A percentile compares a stretch with the other conserved stretches of the same genome.
Evolutionary conservation across 2,888 invertebrate species (phyloP).

Genomic region (Podabrus alpinus): DNA sequence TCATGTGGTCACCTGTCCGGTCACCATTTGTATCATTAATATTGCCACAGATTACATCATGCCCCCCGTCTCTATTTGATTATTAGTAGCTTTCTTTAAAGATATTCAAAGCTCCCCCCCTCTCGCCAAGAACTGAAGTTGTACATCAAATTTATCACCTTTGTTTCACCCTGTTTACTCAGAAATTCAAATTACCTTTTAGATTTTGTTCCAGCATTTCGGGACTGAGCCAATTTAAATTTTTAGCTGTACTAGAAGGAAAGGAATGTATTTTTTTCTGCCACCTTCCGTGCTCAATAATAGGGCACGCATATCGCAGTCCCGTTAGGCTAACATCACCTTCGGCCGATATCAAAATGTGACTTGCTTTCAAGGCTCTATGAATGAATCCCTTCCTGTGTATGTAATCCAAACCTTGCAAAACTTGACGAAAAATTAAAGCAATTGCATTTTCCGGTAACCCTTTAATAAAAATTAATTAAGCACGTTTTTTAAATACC

Average conservation of each 20-base stretch:
- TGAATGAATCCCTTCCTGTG: conserved; percentile 85
- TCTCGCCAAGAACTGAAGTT: too few relatives aligned
- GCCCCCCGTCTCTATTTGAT: too few relatives aligned
- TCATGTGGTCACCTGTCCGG: too few relatives aligned
- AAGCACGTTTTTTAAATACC: not conserved
- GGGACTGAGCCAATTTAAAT: conserved; percentile 90
- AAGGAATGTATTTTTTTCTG: conserved; percentile 74
- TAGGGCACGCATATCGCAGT: conserved; percentile 76
- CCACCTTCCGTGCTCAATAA: conserved; percentile 73
- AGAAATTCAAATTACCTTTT: conserved; percentile 55
- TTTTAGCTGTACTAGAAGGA: conserved; percentile 70
- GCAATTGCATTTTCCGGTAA: conserved; percentile 82
- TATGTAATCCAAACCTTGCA: conserved; percentile 81
- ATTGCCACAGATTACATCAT: too few relatives aligned
- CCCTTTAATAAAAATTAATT: conserved; percentile 56
- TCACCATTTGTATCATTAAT: too few relatives aligned
- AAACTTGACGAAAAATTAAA: conserved; percentile 76
- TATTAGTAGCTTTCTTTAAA: too few relatives aligned
- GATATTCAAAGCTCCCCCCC: too few relatives aligned
- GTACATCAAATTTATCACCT: not conserved
- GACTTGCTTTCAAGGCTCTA: conserved; percentile 82
- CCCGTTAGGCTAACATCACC: conserved; percentile 79
- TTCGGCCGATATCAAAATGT: conserved; percentile 75
- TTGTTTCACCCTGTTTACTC: not conserved
- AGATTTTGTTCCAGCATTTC: conserved; percentile 80